Evolutionary conservation across 2,888 invertebrate genomes (phyloP), one percentile per base, ranked within the genome.

Genomic region (Idaea biselata): DNA sequence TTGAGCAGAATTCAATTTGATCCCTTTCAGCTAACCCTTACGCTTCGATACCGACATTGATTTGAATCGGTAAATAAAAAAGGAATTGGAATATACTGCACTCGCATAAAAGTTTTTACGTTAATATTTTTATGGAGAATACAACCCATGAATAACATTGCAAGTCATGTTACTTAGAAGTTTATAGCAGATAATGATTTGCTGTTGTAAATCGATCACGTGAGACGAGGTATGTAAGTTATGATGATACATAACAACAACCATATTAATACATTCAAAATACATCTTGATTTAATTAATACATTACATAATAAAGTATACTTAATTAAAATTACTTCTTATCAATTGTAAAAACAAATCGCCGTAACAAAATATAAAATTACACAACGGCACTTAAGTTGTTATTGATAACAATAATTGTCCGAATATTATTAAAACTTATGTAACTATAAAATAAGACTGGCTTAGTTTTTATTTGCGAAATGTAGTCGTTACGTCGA

Each of bases 1-100:
- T 86, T 80, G 81, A 84, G 80, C 81, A 77, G 78, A 87, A 89
- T 89, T 88, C 88, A 88, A 89, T 88, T 88, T 87, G 85, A 87
- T 85, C 86, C 88, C 86, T 87, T 87, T 87, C 83, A 84, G 84
- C 75, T 81, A 86, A 86, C 88, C 88, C 89, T 88, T 89, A 78
- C 81, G 82, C 78, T 72, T 79, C 80, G 81, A 81, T 83, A 78
- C 74, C 73, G 68, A 79, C 83, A 86, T 88, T 88, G 88, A 89
- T 91, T 88, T 88, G 85, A 87, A 89, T 86, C 80, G 73, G 83
- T 83, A 82, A 88, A 87, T 88, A 86, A 86, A 87, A 82, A 71
- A 65, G 65, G 65, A 62, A 56, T 56, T 17, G 14, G 18, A 56
- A 56, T 56, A 56, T 17, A 11, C 18, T 60, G 62, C 62, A 60